Evolutionary conservation across 92 coral and sea anemone genomes (phyloP).

Genomic region (Phenganax stokvisi): DNA sequence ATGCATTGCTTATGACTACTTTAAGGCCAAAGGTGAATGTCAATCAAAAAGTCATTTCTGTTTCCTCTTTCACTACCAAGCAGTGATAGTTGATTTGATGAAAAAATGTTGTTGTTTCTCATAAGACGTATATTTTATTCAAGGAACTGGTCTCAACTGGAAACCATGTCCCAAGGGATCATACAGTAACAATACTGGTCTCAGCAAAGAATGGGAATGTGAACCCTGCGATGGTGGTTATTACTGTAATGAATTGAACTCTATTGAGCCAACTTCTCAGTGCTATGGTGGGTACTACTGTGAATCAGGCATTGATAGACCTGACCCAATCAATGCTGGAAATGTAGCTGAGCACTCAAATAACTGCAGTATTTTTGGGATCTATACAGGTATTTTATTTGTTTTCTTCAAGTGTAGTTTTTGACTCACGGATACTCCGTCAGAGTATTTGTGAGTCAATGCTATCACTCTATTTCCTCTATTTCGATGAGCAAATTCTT

Average conservation of each 20-base stretch:
- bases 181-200: conserved; percentile 63
- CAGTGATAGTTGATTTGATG: too few relatives aligned
- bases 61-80: too few relatives aligned
- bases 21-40: too few relatives aligned
- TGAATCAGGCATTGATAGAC: conserved; percentile 74
- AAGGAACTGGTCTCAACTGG: conserved; percentile 89
- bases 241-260: conserved; percentile 70
- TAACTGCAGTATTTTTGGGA: conserved; percentile 64
- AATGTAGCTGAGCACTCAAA: conserved; percentile 70
- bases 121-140: background rate
- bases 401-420: background rate
- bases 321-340: conserved; percentile 62
- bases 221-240: conserved; percentile 78
- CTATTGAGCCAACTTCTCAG: conserved; percentile 54
- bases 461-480: too few relatives aligned
- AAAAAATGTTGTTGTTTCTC: too few relatives aligned
- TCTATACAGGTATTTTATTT: conserved; percentile 60
- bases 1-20: too few relatives aligned
- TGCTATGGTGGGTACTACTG: conserved; percentile 85
- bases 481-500: too few relatives aligned
- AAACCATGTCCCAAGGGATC: conserved; percentile 85
- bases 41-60: too few relatives aligned
- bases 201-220: conserved; percentile 67
- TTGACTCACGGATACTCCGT: too few relatives aligned
- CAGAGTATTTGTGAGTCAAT: too few relatives aligned